Base-by-base conservation (phyloP, 2,888 invertebrate genomes). In the Lasioglossum villosulum region DNA sequence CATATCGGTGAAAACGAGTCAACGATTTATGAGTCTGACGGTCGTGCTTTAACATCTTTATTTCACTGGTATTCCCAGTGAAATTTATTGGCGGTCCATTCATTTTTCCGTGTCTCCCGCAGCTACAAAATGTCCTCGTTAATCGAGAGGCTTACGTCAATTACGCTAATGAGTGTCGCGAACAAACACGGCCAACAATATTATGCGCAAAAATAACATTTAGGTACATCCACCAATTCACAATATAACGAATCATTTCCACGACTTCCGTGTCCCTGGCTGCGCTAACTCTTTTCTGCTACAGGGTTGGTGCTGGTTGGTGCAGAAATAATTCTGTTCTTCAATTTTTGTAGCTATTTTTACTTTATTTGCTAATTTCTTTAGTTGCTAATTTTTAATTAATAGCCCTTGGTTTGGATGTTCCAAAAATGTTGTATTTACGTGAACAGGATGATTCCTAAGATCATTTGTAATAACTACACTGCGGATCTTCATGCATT, bases 141-240 rank as follows among this genome's bases (percentile, higher is more conserved):
- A 89, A 89, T 89, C 88, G 90, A 81, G 78, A 88, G 82, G 90
- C 88, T 86, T 89, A 89, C 82, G 82, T 81, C 89, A 88, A 90
- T 90, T 89, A 90, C 87, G 80, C 78, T 89, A 90, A 90, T 85
- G 86, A 88, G 82, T 75, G 71, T 45, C 45, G 23, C 74, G 70
- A 75, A 79, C 84, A 71, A 86, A 66, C 81, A 73, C 83, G 77
- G 63, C 78, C 82, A 79, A 83, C 80, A 71, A 81, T 84, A 84
- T 90, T 88, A 89, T 66, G 78, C 79, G 19, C 16, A 27, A 86
- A 87, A 77, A 78, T 82, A 83, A 85, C 87, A 52, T 79, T 84
- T 39, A 45, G 5, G 45, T 45, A 59, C 48, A 59, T 4, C n/a
- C n/a, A 3, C n/a, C 12, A 30, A 84, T 75, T 75, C 75, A 19